Base-by-base conservation (phyloP, 2,113 vertebrate species). In the Propithecus coquereli region DNA sequence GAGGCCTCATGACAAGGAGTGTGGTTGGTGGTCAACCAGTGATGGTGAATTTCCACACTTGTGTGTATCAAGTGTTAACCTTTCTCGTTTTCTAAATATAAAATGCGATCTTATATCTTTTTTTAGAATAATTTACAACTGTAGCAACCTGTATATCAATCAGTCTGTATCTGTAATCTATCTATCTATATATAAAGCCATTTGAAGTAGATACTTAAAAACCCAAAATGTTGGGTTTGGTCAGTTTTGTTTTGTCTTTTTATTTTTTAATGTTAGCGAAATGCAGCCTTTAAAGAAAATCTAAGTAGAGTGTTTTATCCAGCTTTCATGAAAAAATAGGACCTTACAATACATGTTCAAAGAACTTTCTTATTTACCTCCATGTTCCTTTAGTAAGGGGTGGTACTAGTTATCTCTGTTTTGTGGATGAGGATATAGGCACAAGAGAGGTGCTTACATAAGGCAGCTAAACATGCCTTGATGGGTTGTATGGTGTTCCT, bases 81-180 rank as follows among this genome's bases (percentile, higher is more conserved):
- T 85, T 97, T 57, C 81, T 90, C 23, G 10, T 87, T 91, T 91
- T 92, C 94, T 68, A 79, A 81, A 79, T 71, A 47, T 20, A 96
- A 54, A 87, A 87, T 74, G 6, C 68, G 37, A 82, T 79, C 43
- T 70, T 94, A 6, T 23, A 5, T 40, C 34, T 68, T 68, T 71
- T 88, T n/a, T 20, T 54, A 82, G 45, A 89, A 23, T 63, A 50
- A 23, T 71, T 91, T 61, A 87, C 47, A 79, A 18, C 43, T 47
- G 5, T 47, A 90, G 50, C 50, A 92, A 1, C 37, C 23, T 87
- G 0, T 27, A 34, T 82, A 34, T 82, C 50, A 3, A 23, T 52
- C 16, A 74, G 8, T 77, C 43, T 70, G 2, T 91, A 22, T 61
- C 3, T 70, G 0, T 63, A 25, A 9, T 74, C 17, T 63, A 0